phyloP scores from a whole-genome alignment of 2,113 vertebrate species.

The Oryzias melastigma region DNA sequence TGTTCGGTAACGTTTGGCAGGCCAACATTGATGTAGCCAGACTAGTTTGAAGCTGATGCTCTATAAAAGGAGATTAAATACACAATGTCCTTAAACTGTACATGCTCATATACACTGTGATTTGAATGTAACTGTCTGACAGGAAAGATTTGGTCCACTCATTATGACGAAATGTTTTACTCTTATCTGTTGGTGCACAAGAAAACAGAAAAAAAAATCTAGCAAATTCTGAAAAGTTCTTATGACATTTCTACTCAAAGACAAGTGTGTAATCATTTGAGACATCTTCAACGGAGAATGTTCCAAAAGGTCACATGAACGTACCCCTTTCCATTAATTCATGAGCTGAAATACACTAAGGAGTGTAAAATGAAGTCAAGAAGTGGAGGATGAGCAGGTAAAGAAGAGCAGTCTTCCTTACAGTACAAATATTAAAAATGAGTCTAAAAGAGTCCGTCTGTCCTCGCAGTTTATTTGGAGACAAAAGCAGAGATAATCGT shows the following conservation, averaged over 20 bases:
- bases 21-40: slow-evolving; percentile 13
- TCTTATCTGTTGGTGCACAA: slow-evolving; percentile 31
- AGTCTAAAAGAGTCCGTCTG: slow-evolving; percentile 42
- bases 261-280: slow-evolving; percentile 44
- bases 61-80: slow-evolving; percentile 48
- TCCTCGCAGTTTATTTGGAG: slow-evolving; percentile 12
- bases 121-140: slow-evolving; percentile 55
- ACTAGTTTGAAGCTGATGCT: slow-evolving; percentile 35
- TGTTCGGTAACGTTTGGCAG: slow-evolving; percentile 13
- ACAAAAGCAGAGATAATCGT: slow-evolving; percentile 9
- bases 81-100: slow-evolving; percentile 57
- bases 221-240: slow-evolving; percentile 14
- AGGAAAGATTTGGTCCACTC: slow-evolving; percentile 58
- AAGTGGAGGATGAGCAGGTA: slow-evolving; percentile 28
- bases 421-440: slow-evolving; percentile 71
- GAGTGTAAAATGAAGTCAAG: slow-evolving; percentile 46
- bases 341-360: slow-evolving; percentile 44
- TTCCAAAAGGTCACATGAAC: slow-evolving; percentile 35
- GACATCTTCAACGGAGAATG: slow-evolving; percentile 50
- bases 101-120: slow-evolving; percentile 63
- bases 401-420: slow-evolving; percentile 55
- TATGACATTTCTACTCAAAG: slow-evolving; percentile 55
- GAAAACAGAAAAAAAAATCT: slow-evolving; percentile 32
- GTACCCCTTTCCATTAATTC: slow-evolving; percentile 32
- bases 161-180: slow-evolving; percentile 41